Evolutionary conservation across 2,888 invertebrate genomes (phyloP).

Genomic region (Lydus trimaculatus): DNA sequence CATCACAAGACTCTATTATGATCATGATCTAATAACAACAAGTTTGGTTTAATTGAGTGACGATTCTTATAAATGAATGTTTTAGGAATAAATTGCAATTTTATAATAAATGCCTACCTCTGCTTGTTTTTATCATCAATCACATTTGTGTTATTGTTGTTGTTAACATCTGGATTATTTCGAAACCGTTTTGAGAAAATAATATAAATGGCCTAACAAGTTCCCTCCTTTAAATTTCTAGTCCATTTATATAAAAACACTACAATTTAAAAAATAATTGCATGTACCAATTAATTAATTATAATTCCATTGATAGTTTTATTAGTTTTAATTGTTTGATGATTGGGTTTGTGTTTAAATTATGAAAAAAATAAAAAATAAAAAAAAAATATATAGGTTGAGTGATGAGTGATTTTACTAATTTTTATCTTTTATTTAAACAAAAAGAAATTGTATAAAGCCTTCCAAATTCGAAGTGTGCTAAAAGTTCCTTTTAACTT

Average conservation of each 20-base stretch:
- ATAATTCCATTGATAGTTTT: constrained; percentile 44
- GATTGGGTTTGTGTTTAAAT: background rate
- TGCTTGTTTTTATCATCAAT: constrained; percentile 33
- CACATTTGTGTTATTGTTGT: constrained; percentile 45
- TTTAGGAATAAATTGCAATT: background rate
- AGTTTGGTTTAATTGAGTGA: constrained; percentile 16
- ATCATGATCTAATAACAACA: too few relatives aligned
- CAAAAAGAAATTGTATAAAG: too few relatives aligned
- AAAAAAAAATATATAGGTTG: too few relatives aligned
- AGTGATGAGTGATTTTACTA: too few relatives aligned
- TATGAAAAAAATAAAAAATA: background rate
- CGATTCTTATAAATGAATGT: background rate
- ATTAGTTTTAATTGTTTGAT: background rate
- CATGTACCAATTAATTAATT: constrained; percentile 43
- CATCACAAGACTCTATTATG: constrained; percentile 33
- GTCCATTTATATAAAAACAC: constrained; percentile 46
- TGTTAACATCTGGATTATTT: constrained; percentile 19
- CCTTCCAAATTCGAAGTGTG: constrained; percentile 44
- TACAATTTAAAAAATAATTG: constrained; percentile 38
- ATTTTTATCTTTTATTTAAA: too few relatives aligned
- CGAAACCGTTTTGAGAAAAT: too few relatives aligned
- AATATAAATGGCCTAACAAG: constrained; percentile 60
- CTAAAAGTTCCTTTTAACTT: constrained; percentile 46
- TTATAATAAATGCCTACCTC: constrained; percentile 4
- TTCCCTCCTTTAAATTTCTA: constrained; percentile 61